Conservation (phyloP, 1,140 invertebrate species). For the Oreohelix idahoensis region DNA sequence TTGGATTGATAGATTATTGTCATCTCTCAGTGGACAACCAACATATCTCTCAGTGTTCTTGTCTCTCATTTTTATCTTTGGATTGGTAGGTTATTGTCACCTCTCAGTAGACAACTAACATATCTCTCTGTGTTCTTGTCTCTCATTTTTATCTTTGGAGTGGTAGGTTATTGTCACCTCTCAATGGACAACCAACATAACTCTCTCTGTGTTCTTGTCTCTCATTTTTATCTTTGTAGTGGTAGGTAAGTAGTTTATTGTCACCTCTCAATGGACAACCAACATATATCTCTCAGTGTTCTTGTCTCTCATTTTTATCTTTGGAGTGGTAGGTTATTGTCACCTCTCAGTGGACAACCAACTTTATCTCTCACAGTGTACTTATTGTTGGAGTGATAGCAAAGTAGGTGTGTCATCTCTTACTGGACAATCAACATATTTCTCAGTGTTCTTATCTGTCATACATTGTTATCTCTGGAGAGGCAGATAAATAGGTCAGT, state of each 20-base stretch:
- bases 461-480: no score
- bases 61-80: not conserved
- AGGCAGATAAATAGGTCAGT: no score
- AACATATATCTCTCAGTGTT: not conserved
- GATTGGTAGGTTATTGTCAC: not conserved
- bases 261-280: not conserved
- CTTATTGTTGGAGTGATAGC: not conserved
- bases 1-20: slow-evolving; percentile 3
- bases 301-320: not conserved
- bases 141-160: no score
- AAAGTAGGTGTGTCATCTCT: no score
- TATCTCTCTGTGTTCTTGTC: no score
- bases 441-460: no score
- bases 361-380: not conserved
- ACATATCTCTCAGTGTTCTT: not conserved
- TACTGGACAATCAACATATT: no score
- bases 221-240: not conserved
- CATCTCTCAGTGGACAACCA: not conserved
- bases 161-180: no score
- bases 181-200: not conserved
- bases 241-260: not conserved
- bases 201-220: not conserved
- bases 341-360: not conserved
- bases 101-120: no score
- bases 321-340: not conserved